Conservation (phyloP, 2,888 invertebrate species). For the Morpho achilles region DNA sequence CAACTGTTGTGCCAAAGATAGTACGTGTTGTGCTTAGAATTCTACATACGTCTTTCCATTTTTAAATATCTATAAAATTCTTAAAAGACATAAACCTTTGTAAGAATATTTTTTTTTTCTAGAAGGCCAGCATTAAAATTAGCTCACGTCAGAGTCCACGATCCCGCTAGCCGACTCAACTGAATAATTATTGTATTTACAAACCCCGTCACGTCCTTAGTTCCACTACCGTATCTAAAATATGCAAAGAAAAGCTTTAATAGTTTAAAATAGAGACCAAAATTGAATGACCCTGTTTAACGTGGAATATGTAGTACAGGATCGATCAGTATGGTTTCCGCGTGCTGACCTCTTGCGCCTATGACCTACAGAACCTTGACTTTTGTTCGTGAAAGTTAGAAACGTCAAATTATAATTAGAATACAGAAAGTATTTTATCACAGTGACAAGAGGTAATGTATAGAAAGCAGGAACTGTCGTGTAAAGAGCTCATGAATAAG, state of each 20-base stretch:
- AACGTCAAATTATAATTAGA: slow-evolving; percentile 17
- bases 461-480: too few species aligned
- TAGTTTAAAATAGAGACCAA: slow-evolving; percentile 32
- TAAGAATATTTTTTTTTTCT: background rate
- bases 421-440: slow-evolving; percentile 1
- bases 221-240: slow-evolving; percentile 5
- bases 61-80: too few species aligned
- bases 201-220: slow-evolving; percentile 49
- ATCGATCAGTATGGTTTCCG: slow-evolving; percentile 58
- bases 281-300: slow-evolving; percentile 26
- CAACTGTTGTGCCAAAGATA: too few species aligned
- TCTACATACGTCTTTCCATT: too few species aligned
- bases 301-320: slow-evolving; percentile 33
- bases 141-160: slow-evolving; percentile 25
- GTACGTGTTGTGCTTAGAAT: too few species aligned
- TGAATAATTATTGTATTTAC: slow-evolving; percentile 35
- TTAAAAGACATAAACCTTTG: too few species aligned
- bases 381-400: slow-evolving; percentile 61
- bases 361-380: slow-evolving; percentile 68
- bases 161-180: slow-evolving; percentile 34
- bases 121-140: slow-evolving; percentile 11
- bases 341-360: slow-evolving; percentile 56
- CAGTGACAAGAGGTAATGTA: background rate
- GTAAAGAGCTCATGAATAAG: too few species aligned
- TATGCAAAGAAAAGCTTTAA: slow-evolving; percentile 26